phyloP scores from a whole-genome alignment of 2,888 invertebrate genomes.

The Drosophila falleni region DNA sequence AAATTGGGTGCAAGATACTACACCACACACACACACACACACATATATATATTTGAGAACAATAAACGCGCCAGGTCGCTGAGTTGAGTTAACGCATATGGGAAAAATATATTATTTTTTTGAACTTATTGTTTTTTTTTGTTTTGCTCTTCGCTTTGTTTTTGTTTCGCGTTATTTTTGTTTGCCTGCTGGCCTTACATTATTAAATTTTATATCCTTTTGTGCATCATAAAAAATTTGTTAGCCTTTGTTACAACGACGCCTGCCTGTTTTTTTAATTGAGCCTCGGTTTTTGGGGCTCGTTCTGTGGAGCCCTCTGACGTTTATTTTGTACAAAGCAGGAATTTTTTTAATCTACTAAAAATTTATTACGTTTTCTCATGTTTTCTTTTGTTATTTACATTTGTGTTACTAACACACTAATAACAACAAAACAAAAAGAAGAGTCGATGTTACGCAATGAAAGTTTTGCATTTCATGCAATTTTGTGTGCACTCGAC shows the following conservation, averaged over 20 bases:
- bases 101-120: conserved; percentile 49
- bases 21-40: conserved; percentile 33
- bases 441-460: conserved; percentile 37
- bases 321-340: conserved; percentile 53
- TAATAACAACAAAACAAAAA: conserved; percentile 17
- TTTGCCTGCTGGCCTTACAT: conserved; percentile 56
- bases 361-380: conserved; percentile 70
- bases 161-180: conserved; percentile 20
- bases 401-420: conserved; percentile 44
- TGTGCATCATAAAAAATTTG: conserved; percentile 62
- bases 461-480: conserved; percentile 50
- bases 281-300: conserved; percentile 42
- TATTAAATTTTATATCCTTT: conserved; percentile 75
- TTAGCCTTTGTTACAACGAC: conserved; percentile 69
- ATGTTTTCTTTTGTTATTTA: conserved; percentile 51
- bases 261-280: conserved; percentile 59
- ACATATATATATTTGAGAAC: conserved; percentile 25
- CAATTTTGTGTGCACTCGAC: conserved; percentile 42
- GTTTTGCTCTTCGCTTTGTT: conserved; percentile 6
- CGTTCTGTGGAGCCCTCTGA: conserved; percentile 16
- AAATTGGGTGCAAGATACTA: conserved; percentile 29
- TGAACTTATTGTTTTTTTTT: conserved; percentile 14
- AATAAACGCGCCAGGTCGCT: conserved; percentile 41
- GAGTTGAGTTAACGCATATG: conserved; percentile 78
- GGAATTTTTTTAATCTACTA: conserved; percentile 68